Evolutionary conservation across 2,888 invertebrate species (phyloP), one percentile per base, ranked within the genome.

Genomic region (Dysmachus trigonus): DNA sequence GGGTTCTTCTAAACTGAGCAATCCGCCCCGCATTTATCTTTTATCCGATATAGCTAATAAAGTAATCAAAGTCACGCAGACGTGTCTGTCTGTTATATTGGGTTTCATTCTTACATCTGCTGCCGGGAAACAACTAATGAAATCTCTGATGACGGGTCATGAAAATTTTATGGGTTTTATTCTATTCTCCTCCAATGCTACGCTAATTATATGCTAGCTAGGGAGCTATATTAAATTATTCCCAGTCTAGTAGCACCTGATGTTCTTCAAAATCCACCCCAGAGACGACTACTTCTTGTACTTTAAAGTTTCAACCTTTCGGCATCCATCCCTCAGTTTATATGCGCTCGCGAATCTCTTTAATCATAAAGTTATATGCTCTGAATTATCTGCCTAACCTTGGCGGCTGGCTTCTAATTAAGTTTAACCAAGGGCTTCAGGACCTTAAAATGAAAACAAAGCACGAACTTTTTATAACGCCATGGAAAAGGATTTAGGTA

Each of bases 51-150:
- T 38, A 13, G 76, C 22, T 38, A 76, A 76, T 76, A 76, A 76
- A 76, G 38, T 76, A 76, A 76, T 76, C 76, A 76, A 76, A 76
- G 35, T 76, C 41, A 76, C 35, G 76, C 76, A 76, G 76, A 76
- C 41, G 76, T 76, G 76, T 38, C 38, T 22, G 35, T 8, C 22
- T n/a, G 76, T 76, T 76, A 76, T 76, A 76, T 76, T 76, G 38
- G 10, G 22, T 35, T 76, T 41, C 76, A 62, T 35, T n/a, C 10
- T 38, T 22, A 13, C 38, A 35, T 76, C 76, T 76, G 22, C 4
- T 62, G 33, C 74, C n/a, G 15, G 33, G 10, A 22, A 76, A 33
- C 35, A 38, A 76, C 35, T 76, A 76, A 76, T 76, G 76, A 76
- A 76, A 76, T 22, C 22, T 38, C 18, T 76, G 62, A 76, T 35